Percentiles rank a stretch among this genome's conserved stretches.
phyloP scores from a whole-genome alignment of 2,797 vertebrate genomes.

The Gobionotothen gibberifrons region DNA sequence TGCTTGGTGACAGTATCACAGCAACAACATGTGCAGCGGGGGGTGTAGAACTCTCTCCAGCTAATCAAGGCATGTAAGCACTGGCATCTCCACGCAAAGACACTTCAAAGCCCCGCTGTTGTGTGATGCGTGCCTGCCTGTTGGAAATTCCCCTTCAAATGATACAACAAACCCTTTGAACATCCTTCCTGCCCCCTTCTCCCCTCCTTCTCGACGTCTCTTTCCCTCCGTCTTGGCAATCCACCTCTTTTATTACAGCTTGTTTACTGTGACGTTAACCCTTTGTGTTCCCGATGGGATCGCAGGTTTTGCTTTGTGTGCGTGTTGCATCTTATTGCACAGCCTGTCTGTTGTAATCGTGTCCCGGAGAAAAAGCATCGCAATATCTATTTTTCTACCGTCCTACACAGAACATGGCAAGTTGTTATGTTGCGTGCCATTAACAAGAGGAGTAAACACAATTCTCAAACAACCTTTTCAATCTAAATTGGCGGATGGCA shows the following conservation, averaged over 20 bases:
- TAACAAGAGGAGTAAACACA: conserved; percentile 19
- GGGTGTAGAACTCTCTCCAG: conserved; percentile 54
- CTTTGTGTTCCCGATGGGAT: conserved; percentile 23
- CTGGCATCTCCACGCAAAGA: conserved; percentile 52
- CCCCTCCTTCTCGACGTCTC: conserved; percentile 17
- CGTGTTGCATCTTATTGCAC: conserved; percentile 56
- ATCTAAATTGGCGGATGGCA: conserved; percentile 31
- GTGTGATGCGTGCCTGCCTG: conserved; percentile 50
- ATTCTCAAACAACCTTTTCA: conserved; percentile 30
- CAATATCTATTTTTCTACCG: conserved; percentile 33
- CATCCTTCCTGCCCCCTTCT: conserved; percentile 45
- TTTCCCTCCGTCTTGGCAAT: conserved; percentile 32
- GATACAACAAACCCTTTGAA: conserved; percentile 70
- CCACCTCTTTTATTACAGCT: conserved; percentile 56
- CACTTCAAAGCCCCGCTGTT: conserved; percentile 70
- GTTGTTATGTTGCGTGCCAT: conserved; percentile 27
- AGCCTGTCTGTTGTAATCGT: conserved; percentile 50
- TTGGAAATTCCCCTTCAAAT: conserved; percentile 67
- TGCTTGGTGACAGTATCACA: conserved; percentile 63
- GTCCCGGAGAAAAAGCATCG: conserved; percentile 51
- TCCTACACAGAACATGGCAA: conserved; percentile 18
- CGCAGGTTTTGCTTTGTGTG: conserved; percentile 23
- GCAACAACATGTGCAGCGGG: conserved; percentile 71
- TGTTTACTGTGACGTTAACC: conserved; percentile 59
- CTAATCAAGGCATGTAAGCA: conserved; percentile 74